Evolutionary conservation across 2,888 invertebrate genomes (phyloP).

Genomic region (Autographa gamma): DNA sequence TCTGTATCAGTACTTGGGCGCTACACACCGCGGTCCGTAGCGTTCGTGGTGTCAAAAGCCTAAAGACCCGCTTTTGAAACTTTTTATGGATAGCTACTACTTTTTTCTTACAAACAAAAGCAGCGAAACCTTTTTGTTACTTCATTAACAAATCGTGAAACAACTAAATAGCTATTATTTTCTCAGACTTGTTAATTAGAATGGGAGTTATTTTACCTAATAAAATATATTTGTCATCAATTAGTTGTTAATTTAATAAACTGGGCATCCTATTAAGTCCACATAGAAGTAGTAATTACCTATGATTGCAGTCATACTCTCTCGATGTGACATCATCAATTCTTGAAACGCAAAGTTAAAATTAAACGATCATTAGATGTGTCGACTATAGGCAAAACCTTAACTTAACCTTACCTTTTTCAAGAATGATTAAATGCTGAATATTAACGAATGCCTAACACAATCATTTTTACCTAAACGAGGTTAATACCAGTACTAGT

Average conservation of each 20-base stretch:
- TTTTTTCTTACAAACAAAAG: neutral
- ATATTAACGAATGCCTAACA: neutral
- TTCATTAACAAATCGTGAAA: neutral
- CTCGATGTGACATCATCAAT: neutral
- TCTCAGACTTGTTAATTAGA: neutral
- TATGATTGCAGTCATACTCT: neutral
- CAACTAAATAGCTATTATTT: neutral
- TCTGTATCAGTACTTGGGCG: no score
- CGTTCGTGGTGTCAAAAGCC: no score
- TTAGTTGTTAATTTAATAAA: neutral
- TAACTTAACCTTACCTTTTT: no score
- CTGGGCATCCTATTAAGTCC: neutral
- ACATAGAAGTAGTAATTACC: neutral
- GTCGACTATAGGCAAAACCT: no score
- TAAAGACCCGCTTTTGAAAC: slow-evolving; percentile 21
- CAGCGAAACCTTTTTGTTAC: neutral
- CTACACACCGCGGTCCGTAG: no score
- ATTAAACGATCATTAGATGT: neutral
- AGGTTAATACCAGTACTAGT: slow-evolving; percentile 1
- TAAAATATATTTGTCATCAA: neutral
- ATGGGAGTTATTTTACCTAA: neutral
- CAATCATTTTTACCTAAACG: neutral
- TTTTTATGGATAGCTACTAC: slow-evolving; percentile 12
- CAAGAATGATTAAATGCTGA: neutral
- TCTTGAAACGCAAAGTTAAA: neutral